Base-by-base conservation (phyloP, 2,888 invertebrate species). In the Muschampia plurimacula region DNA sequence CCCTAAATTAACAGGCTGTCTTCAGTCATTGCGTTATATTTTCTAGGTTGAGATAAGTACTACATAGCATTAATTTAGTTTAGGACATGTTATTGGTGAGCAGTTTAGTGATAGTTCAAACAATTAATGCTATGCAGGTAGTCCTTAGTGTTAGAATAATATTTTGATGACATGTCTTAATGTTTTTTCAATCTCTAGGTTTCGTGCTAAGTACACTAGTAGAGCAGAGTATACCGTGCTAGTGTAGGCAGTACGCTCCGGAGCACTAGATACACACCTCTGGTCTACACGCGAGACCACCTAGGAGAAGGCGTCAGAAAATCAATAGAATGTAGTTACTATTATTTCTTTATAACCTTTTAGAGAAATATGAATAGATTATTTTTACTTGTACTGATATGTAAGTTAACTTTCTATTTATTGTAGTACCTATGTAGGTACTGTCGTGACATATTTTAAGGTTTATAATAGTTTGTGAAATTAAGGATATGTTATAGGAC, bases 181-280 rank as follows among this genome's bases (percentile, higher is more conserved):
- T 86, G 83, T 92, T 92, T 94, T 93, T 94, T 94, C 89, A 94
- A 94, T 94, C 94, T 94, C 94, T 94, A 94, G 94, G 94, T 93
- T 93, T 91, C 94, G 94, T 93, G 94, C 93, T 94, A 94, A 93
- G 92, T 93, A 92, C 93, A 94, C 93, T 93, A 94, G 93, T 93
- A 93, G 92, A 90, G 93, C 93, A 91, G 93, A 88, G 87, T 92
- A 87, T 85, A 88, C 86, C 89, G 88, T 85, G 93, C 93, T 94
- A 93, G 94, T 93, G 94, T 94, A 94, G 94, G 94, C 93, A 92
- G 93, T 92, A 90, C 92, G 93, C 94, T 93, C 93, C 91, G 93
- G 93, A 93, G 94, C 92, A 89, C 92, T 94, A 93, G 92, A 87
- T 92, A 91, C 92, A 87, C 89, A 87, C 90, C 85, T 87, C 91